A percentile compares a stretch with the other conserved stretches of the same genome.
phyloP scores from a whole-genome alignment of 1,140 invertebrate species.

The Dufourea novaeangliae region DNA sequence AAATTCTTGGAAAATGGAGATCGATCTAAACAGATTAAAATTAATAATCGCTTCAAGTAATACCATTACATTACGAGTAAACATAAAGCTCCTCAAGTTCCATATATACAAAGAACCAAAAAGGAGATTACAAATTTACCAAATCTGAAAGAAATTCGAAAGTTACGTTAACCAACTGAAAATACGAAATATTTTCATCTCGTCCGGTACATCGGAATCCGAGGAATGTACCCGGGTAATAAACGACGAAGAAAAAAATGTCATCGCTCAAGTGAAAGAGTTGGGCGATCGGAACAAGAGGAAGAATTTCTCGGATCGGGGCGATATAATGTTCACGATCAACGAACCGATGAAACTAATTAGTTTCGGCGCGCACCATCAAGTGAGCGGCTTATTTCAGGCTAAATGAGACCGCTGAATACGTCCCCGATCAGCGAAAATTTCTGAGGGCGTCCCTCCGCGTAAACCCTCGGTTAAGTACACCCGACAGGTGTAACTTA shows the following conservation, averaged over 20 bases:
- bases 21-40: no score
- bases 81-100: no score
- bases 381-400: constrained; percentile 65
- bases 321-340: constrained; percentile 52
- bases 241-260: constrained; percentile 7
- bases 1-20: no score
- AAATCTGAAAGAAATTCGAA: no score
- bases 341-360: constrained; percentile 68
- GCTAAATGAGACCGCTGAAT: constrained; percentile 64
- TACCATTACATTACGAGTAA: no score
- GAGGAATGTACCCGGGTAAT: background rate
- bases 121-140: no score
- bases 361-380: constrained; percentile 53
- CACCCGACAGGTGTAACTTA: constrained; percentile 59
- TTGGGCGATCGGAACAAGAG: background rate
- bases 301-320: constrained; percentile 5
- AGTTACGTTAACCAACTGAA: no score
- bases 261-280: background rate
- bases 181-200: no score
- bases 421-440: constrained; percentile 73
- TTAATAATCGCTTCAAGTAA: no score
- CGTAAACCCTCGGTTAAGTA: constrained; percentile 42
- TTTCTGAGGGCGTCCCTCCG: constrained; percentile 70
- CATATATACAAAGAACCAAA: no score
- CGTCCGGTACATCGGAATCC: background rate